Base-by-base conservation (phyloP, 1,140 invertebrate species). In the Brachionus sp. region DNA sequence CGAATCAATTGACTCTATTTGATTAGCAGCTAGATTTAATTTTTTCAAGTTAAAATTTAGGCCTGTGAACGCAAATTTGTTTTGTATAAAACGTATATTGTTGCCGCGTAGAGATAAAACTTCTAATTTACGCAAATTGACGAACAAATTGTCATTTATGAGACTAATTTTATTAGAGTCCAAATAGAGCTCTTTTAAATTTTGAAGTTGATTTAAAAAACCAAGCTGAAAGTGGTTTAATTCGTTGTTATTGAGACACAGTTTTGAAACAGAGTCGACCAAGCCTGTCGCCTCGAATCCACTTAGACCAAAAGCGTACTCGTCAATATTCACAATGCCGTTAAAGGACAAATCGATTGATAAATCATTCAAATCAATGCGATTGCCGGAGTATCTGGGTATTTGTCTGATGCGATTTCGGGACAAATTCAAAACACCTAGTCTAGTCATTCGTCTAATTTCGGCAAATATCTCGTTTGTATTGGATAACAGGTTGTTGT, bases 21-120 rank as follows among this genome's bases (percentile, higher is more conserved):
- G 57, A 37, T 83, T 83, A 37, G 19, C 13, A 33, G 57, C 80
- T 19, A 83, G n/a, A 83, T 83, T 83, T 25, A 83, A 70, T 44
- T 46, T 46, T 73, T 83, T 83, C 62, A 83, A 53, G 19, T 29
- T 66, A 33, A 75, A 75, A 35, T 46, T 23, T 2, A 83, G 35
- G 1, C 80, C 80, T 12, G 50, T 12, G 23, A 83, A 83, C 12
- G 44, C 23, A 2, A 39, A 42, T 19, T 68, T 16, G 9, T 9
- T 33, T 1, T 50, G 16, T n/a, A 83, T 10, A 23, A 1, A 35
- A 19, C 37, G 29, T 12, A 83, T 68, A 6, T 33, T 44, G 37
- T 83, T 83, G 7, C 80, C 80, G 64, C 33, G 39, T 13, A 83
- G 16, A 7, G 80, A 83, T 23, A 83, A 39, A 9, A 70, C 62